A percentile compares a stretch with the other conserved stretches of the same genome.
phyloP scores from a whole-genome alignment of 2,113 vertebrate species.

The Vulpes ferrilata region DNA sequence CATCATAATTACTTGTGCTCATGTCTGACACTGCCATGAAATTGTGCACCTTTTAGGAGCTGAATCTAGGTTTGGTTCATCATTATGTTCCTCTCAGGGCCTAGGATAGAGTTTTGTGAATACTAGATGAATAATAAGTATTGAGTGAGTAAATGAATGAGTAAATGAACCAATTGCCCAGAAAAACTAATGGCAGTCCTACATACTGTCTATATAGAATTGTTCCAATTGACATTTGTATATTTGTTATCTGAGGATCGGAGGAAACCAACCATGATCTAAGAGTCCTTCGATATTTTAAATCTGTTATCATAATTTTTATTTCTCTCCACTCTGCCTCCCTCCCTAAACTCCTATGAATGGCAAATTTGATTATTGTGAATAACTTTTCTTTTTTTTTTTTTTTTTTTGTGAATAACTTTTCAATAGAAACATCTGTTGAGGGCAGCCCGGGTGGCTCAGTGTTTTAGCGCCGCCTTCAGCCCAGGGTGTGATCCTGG shows the following conservation, averaged over 20 bases:
- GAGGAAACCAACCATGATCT: not conserved
- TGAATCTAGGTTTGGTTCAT: not conserved
- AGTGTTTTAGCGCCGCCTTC: too few relatives aligned
- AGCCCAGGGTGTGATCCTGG: too few relatives aligned
- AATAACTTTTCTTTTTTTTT: slow-evolving; percentile 9
- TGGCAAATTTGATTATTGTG: not conserved
- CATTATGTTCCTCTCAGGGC: not conserved
- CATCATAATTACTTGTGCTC: not conserved
- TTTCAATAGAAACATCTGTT: not conserved
- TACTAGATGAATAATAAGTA: not conserved
- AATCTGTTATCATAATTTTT: not conserved
- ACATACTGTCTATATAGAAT: not conserved
- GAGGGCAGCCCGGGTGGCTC: too few relatives aligned
- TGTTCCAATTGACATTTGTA: not conserved
- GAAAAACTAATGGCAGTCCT: not conserved
- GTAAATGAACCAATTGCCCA: not conserved
- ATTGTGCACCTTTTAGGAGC: not conserved
- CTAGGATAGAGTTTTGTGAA: not conserved
- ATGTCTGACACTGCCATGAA: not conserved
- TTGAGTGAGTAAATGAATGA: not conserved
- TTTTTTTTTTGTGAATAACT: slow-evolving; percentile 26
- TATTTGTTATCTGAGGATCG: not conserved
- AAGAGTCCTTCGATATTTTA: not conserved
- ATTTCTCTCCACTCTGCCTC: not conserved
- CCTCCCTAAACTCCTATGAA: not conserved